phyloP scores from a whole-genome alignment of 2,888 invertebrate species.

The Leptogaster cylindrica region DNA sequence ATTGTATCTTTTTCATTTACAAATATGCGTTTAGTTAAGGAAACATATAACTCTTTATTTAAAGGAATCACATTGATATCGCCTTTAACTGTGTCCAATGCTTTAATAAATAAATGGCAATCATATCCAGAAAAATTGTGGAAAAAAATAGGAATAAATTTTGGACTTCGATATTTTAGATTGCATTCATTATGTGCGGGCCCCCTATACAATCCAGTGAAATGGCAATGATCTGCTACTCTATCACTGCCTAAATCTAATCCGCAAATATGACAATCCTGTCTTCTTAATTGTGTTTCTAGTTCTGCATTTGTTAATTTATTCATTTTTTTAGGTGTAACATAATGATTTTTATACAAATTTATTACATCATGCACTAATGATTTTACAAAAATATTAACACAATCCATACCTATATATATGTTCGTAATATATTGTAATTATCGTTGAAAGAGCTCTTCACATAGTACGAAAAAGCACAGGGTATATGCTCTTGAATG shows the following conservation, averaged over 20 bases:
- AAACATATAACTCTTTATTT: conserved; percentile 54
- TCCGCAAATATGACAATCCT: neutral
- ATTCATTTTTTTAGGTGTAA: neutral
- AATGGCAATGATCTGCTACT: neutral
- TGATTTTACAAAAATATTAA: neutral
- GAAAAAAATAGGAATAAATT: neutral
- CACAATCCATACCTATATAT: neutral
- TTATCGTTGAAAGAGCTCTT: neutral
- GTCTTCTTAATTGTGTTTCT: neutral
- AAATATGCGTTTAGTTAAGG: conserved; percentile 50
- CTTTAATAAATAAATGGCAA: no score
- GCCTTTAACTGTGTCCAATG: no score
- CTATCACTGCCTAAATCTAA: neutral
- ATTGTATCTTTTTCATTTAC: conserved; percentile 37
- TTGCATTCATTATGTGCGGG: neutral
- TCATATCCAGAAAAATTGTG: no score
- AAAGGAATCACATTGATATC: conserved; percentile 50
- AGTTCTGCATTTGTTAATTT: neutral
- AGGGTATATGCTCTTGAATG: neutral
- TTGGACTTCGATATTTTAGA: neutral
- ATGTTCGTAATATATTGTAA: no score
- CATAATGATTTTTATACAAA: neutral
- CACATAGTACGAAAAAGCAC: neutral
- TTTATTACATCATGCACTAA: neutral
- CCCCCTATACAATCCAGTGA: neutral